Evolutionary conservation across 2,888 invertebrate species (phyloP).

Genomic region (Megastigmus dorsalis): DNA sequence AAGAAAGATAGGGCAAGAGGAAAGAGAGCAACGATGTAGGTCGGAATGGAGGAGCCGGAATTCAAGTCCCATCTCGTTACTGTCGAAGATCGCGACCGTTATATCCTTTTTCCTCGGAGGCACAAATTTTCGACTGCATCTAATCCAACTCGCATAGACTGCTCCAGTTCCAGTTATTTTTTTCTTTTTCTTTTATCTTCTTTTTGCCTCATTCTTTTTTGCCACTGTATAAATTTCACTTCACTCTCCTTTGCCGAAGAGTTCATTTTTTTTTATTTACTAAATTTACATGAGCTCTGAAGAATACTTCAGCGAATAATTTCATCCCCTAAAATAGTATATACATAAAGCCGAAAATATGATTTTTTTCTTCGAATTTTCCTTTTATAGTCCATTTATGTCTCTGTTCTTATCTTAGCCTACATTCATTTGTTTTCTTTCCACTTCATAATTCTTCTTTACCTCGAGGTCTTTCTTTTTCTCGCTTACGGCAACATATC

Average conservation of each 20-base stretch:
- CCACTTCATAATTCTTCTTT: constrained; percentile 1
- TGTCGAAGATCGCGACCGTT: constrained; percentile 10
- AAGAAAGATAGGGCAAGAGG: no score
- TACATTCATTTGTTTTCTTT: background rate
- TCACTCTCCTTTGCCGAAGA: no score
- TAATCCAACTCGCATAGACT: background rate
- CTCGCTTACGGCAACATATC: background rate
- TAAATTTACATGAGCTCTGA: no score
- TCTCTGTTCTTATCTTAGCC: no score
- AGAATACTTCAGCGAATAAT: no score
- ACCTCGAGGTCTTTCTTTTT: background rate
- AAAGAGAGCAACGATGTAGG: no score
- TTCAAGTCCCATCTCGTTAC: constrained; percentile 9
- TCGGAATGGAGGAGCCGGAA: no score
- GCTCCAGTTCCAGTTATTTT: background rate
- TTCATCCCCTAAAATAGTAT: no score
- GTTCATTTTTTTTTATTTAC: no score
- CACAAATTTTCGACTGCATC: background rate
- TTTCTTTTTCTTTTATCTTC: background rate
- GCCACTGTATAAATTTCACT: background rate
- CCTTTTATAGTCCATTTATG: no score
- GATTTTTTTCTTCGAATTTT: background rate
- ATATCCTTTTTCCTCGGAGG: background rate
- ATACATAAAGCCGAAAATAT: no score
- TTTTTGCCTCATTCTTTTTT: background rate